phyloP scores from a whole-genome alignment of 1,140 invertebrate species.

The Saccostrea glomerata region DNA sequence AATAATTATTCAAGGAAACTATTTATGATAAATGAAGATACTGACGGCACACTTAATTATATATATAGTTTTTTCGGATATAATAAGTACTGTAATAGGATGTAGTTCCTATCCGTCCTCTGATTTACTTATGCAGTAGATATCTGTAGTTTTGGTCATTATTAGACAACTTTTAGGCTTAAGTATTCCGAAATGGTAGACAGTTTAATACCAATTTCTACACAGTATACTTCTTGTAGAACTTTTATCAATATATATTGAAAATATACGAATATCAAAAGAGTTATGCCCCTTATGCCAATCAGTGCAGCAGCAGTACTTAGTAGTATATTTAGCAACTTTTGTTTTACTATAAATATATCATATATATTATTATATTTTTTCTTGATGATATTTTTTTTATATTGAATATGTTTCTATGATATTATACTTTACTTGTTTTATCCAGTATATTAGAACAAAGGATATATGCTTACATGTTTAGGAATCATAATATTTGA shows the following conservation, averaged over 20 bases:
- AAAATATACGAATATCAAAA: neutral
- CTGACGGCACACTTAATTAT: too few species aligned
- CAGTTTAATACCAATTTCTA: too few species aligned
- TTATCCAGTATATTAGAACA: too few species aligned
- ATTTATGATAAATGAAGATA: too few species aligned
- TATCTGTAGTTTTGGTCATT: neutral
- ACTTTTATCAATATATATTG: too few species aligned
- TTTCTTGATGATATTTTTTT: neutral
- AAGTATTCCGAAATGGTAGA: neutral
- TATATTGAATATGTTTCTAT: neutral
- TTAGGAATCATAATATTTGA: too few species aligned
- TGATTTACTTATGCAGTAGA: neutral
- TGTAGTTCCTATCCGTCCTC: neutral
- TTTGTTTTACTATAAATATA: too few species aligned
- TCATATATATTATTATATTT: neutral
- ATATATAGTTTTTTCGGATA: neutral
- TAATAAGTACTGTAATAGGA: neutral
- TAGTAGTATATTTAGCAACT: neutral
- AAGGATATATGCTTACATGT: too few species aligned
- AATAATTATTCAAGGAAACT: too few species aligned
- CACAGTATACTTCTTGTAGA: too few species aligned
- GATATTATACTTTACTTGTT: too few species aligned
- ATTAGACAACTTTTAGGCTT: neutral
- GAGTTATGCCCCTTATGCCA: neutral
- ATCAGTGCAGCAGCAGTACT: neutral